Base-by-base conservation (phyloP, 2,888 invertebrate species). In the Nomada hirtipes region DNA sequence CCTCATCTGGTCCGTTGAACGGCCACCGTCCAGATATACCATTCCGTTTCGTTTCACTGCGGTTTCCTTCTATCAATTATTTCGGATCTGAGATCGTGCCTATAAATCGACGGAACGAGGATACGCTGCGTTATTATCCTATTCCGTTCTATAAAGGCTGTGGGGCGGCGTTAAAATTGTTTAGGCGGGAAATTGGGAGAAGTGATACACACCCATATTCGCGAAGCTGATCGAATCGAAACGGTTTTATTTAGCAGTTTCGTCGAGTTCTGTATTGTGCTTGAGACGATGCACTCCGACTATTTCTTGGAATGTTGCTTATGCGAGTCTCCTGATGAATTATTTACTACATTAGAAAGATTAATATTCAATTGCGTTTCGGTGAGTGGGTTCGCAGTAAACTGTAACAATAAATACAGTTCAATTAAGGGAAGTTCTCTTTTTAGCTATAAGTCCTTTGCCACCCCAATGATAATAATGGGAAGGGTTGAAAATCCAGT, bases 51-150 rank as follows among this genome's bases (percentile, higher is more conserved):
- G 88, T 87, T 88, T 79, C 85, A 84, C 76, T 76, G 83, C 80
- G 86, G 87, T 85, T 88, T 88, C 88, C 91, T 86, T 88, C 88
- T 90, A 89, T 90, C 89, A 88, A 90, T 91, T 89, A 90, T 89
- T 89, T 89, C 88, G 85, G 86, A 90, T 89, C 87, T 87, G 65
- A 84, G 83, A 83, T 86, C 84, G 82, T 79, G 79, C 75, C 82
- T 74, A 86, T 86, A 86, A 88, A 90, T 90, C 81, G 79, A 83
- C 26, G 75, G 77, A 79, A 86, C 82, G 83, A 77, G 86, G 86
- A 89, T 88, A 85, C 86, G 81, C 84, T 77, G 79, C 82, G 82
- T 88, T 86, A 88, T 87, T 88, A 86, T 74, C 76, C 75, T 79
- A 57, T 65, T 36, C 13, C 20, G 23, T 36, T 23, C 50, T 29